Evolutionary conservation across 2,797 vertebrate species (phyloP).

Genomic region (Periparus ater): DNA sequence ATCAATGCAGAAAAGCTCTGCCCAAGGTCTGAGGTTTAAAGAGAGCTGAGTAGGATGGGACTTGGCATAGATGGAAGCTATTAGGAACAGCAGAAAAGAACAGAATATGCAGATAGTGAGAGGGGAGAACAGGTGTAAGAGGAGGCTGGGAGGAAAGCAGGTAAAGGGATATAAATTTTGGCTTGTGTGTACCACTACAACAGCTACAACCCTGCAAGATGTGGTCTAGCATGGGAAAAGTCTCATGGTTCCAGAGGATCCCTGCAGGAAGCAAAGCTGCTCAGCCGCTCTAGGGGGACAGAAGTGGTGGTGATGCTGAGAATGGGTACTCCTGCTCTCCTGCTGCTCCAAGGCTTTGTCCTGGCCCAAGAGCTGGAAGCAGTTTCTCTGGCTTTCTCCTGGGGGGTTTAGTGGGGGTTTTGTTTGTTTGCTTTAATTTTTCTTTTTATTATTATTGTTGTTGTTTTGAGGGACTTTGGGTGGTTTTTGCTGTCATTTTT

Average conservation of each 20-base stretch:
- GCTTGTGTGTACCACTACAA: neutral
- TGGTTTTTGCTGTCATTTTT: neutral
- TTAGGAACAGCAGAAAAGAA: neutral
- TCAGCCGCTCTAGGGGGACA: neutral
- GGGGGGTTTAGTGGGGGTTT: fast-evolving
- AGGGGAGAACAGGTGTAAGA: neutral
- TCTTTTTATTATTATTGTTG: neutral
- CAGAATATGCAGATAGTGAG: neutral
- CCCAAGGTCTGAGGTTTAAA: neutral
- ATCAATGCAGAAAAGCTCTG: slow-evolving; percentile 14
- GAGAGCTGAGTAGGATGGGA: neutral
- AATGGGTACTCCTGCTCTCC: neutral
- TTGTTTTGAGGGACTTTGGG: neutral
- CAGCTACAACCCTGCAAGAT: neutral
- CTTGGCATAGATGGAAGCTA: neutral
- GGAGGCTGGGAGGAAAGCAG: neutral
- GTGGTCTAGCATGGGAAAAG: neutral
- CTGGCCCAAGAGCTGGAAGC: neutral
- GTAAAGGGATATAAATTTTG: neutral
- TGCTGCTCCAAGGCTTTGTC: neutral
- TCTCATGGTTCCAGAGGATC: neutral
- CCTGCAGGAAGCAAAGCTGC: neutral
- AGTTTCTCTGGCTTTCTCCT: neutral
- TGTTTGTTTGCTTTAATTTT: neutral
- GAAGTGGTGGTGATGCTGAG: neutral